Evolutionary conservation across 2,888 invertebrate genomes (phyloP).

Genomic region (Salpingus planirostris): DNA sequence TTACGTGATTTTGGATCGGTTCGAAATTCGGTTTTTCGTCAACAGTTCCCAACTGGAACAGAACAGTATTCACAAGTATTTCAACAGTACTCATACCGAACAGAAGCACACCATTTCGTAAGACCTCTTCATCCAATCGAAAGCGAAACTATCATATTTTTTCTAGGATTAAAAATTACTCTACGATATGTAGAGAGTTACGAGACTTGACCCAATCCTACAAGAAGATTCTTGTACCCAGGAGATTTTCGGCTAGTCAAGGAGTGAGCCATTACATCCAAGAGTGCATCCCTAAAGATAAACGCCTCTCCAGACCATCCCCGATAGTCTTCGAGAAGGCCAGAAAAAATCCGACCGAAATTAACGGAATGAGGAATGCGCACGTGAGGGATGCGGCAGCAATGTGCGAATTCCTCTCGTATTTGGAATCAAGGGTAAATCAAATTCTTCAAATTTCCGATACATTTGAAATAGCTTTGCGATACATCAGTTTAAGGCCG

Average conservation of each 20-base stretch:
- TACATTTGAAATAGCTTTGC: constrained; percentile 10
- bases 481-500: constrained; percentile 25
- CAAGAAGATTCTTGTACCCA: constrained; percentile 59
- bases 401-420: constrained; percentile 76
- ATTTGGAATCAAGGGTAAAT: constrained; percentile 58
- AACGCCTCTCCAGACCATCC: constrained; percentile 55
- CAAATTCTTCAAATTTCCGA: constrained; percentile 2
- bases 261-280: constrained; percentile 66
- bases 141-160: too few relatives aligned
- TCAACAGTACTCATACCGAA: constrained; percentile 26
- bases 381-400: constrained; percentile 85
- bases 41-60: constrained; percentile 53
- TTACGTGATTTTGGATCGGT: constrained; percentile 59
- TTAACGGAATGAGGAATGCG: constrained; percentile 71
- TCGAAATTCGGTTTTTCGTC: constrained; percentile 61
- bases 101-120: too few relatives aligned
- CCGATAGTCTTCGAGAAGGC: constrained; percentile 82
- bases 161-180: too few relatives aligned
- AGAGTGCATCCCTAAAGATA: constrained; percentile 50
- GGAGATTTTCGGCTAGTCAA: constrained; percentile 58
- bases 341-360: constrained; percentile 74
- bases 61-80: constrained; percentile 38
- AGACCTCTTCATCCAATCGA: too few relatives aligned
- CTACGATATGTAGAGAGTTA: too few relatives aligned
- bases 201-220: constrained; percentile 55